Conservation (phyloP, 2,888 invertebrate genomes). For the Lymantria dispar region DNA sequence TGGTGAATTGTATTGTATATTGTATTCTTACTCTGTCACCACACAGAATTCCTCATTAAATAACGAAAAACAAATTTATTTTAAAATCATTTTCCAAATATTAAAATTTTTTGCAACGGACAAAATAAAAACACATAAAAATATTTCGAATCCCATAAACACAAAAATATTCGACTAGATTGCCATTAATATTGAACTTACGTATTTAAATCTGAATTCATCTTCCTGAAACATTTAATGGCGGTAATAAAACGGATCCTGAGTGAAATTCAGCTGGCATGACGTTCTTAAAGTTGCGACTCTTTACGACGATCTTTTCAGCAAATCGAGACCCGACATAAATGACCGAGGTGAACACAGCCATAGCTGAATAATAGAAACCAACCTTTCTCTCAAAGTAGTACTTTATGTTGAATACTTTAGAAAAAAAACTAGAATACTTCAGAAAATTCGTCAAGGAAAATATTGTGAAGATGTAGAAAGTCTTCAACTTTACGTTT, state of each 20-base stretch:
- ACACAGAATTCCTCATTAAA: too few relatives aligned
- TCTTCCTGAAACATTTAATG: conserved; percentile 14
- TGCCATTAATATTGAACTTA: too few relatives aligned
- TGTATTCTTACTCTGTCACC: too few relatives aligned
- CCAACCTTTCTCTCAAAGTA: conserved; percentile 17
- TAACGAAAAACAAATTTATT: too few relatives aligned
- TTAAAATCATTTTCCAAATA: too few relatives aligned
- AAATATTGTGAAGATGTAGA: too few relatives aligned
- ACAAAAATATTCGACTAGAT: too few relatives aligned
- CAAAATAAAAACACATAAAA: too few relatives aligned
- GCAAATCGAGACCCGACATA: not conserved
- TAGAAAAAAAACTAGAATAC: not conserved
- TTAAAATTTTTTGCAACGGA: too few relatives aligned
- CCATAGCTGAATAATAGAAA: conserved; percentile 17
- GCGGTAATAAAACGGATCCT: conserved; percentile 13
- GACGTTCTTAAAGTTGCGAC: conserved; percentile 1
- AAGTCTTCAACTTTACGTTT: too few relatives aligned
- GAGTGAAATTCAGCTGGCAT: conserved; percentile 15
- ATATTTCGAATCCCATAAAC: too few relatives aligned
- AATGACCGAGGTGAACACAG: conserved; percentile 1
- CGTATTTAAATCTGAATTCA: not conserved
- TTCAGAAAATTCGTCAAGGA: not conserved
- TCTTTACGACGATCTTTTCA: conserved; percentile 6
- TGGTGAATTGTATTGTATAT: too few relatives aligned
- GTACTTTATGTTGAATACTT: conserved; percentile 21